Evolutionary conservation across 2,888 invertebrate species (phyloP).

Genomic region (Glomeris marginata): DNA sequence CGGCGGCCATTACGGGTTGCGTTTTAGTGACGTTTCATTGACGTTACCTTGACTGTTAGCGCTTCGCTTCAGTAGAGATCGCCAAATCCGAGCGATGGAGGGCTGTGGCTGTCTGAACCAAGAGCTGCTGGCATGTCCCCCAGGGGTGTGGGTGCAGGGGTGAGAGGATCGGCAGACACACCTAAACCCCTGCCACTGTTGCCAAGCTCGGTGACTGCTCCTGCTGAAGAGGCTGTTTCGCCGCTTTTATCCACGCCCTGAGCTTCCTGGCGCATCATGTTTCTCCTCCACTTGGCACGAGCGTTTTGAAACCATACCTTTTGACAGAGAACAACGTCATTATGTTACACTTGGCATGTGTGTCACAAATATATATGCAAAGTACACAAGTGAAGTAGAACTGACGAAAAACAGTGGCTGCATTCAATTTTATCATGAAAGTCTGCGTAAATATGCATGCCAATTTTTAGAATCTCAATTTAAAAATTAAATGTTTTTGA

Average conservation of each 20-base stretch:
- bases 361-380: background rate
- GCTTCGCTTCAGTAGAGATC: slow-evolving; percentile 4
- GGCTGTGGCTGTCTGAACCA: slow-evolving; percentile 4
- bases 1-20: too few relatives aligned
- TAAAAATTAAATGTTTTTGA: too few relatives aligned
- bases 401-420: background rate
- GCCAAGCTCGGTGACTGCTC: slow-evolving; percentile 17
- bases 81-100: slow-evolving; percentile 1
- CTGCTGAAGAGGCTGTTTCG: background rate
- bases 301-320: slow-evolving; percentile 99
- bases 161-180: slow-evolving; percentile 28
- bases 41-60: too few relatives aligned
- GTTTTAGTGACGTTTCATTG: too few relatives aligned
- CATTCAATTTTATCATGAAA: too few relatives aligned
- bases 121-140: slow-evolving; percentile 1
- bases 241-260: slow-evolving; percentile 19
- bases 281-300: slow-evolving; percentile 93
- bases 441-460: too few relatives aligned
- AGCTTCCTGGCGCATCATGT: slow-evolving; percentile 65
- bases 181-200: slow-evolving; percentile 33
- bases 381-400: background rate
- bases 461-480: too few relatives aligned
- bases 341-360: background rate
- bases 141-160: slow-evolving; percentile 1
- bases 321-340: slow-evolving; percentile 30